Conservation (phyloP, 2,797 vertebrate genomes). For the Sebastes elongatus region DNA sequence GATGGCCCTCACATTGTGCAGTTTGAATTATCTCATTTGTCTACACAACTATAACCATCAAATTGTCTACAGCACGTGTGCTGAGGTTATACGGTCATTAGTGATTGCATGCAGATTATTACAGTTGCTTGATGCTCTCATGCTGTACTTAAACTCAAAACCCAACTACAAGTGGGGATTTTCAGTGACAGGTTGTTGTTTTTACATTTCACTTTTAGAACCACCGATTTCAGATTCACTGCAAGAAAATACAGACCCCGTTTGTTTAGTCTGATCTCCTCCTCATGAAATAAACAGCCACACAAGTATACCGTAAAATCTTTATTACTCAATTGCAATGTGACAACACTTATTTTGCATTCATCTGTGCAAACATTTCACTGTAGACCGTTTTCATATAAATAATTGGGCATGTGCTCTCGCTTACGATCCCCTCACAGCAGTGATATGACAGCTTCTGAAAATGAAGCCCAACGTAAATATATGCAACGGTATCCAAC, state of each 20-base stretch:
- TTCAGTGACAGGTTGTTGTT: background rate
- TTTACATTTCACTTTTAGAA: background rate
- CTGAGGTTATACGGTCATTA: background rate
- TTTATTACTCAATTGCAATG: conserved; percentile 67
- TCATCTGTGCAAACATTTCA: conserved; percentile 70
- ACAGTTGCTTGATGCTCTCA: background rate
- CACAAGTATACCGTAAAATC: conserved; percentile 44
- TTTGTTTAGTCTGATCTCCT: background rate
- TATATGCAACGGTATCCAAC: conserved; percentile 23
- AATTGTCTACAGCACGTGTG: background rate
- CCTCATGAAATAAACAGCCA: background rate
- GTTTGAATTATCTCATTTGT: background rate
- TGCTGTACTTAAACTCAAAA: background rate
- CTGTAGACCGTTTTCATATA: conserved; percentile 56
- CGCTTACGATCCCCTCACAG: conserved; percentile 49
- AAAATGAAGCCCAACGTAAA: conserved; percentile 72
- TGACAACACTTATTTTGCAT: conserved; percentile 58
- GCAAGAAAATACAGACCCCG: background rate
- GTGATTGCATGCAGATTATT: background rate
- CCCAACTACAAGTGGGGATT: too few species aligned
- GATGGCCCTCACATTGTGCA: background rate
- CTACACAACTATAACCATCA: background rate
- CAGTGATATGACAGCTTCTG: conserved; percentile 70
- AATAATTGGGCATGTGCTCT: conserved; percentile 57
- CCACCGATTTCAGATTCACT: background rate